Conservation (phyloP, 2,888 invertebrate genomes). For the Caenorhabditis japonica region DNA sequence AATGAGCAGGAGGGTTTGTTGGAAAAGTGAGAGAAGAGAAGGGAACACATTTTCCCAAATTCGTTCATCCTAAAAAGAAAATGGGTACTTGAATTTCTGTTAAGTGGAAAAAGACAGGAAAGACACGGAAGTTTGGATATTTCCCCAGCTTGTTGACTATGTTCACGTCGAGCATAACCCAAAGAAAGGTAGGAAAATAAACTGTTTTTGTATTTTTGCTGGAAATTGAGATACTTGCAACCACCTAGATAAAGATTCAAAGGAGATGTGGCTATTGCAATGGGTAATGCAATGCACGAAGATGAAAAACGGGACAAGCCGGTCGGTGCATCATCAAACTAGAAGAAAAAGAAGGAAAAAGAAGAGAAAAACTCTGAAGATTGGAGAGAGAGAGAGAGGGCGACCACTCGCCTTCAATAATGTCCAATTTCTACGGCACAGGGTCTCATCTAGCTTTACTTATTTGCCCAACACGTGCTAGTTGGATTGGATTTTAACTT, state of each 20-base stretch:
- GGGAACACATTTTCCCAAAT: constrained; percentile 5
- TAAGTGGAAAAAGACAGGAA: too few species aligned
- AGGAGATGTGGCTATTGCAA: too few species aligned
- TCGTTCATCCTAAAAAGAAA: too few species aligned
- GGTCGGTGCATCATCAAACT: constrained; percentile 50
- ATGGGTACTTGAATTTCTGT: too few species aligned
- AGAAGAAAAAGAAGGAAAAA: constrained; percentile 14
- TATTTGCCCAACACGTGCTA: constrained; percentile 37
- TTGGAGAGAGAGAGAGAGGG: constrained; percentile 17
- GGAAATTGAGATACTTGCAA: too few species aligned
- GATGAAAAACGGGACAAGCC: constrained; percentile 45
- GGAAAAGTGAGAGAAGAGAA: background rate
- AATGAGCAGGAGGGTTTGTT: background rate
- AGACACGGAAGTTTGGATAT: too few species aligned
- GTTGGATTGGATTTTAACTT: too few species aligned
- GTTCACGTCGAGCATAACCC: too few species aligned
- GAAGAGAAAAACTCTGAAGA: constrained; percentile 19
- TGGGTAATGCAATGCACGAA: constrained; percentile 49
- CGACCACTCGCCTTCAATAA: constrained; percentile 53
- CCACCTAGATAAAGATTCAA: constrained; percentile 49
- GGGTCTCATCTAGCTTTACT: constrained; percentile 50
- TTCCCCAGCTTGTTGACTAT: too few species aligned
- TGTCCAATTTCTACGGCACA: constrained; percentile 39
- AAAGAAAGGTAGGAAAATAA: too few species aligned
- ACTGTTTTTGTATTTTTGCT: too few species aligned